Percentiles rank a stretch among this genome's conserved stretches.
Evolutionary conservation across 2,797 vertebrate species (phyloP).

Genomic region (Galagoides demidoff): DNA sequence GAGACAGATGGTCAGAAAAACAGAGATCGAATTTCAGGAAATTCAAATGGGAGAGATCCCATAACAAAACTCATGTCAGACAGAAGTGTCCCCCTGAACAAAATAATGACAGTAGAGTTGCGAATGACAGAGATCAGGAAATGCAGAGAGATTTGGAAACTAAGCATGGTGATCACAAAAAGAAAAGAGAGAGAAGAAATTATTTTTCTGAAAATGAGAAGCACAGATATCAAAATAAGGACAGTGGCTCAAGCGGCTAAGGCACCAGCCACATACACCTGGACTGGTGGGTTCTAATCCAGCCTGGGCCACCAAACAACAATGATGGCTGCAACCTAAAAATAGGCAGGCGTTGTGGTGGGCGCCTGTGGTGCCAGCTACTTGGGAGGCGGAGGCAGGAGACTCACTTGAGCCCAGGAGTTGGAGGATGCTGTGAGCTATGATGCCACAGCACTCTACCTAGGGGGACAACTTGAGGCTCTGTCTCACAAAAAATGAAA

Average conservation of each 20-base stretch:
- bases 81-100: conserved; percentile 79
- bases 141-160: conserved; percentile 78
- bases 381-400: too few species aligned
- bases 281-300: too few species aligned
- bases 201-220: conserved; percentile 86
- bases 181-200: conserved; percentile 83
- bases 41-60: conserved; percentile 80
- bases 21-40: conserved; percentile 79
- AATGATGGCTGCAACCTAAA: too few species aligned
- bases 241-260: conserved; percentile 65
- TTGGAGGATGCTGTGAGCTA: too few species aligned
- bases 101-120: conserved; percentile 70
- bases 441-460: too few species aligned
- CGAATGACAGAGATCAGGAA: conserved; percentile 83
- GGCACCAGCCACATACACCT: too few species aligned
- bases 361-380: too few species aligned
- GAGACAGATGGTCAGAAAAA: conserved; percentile 82
- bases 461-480: too few species aligned
- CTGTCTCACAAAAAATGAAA: too few species aligned
- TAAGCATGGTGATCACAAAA: conserved; percentile 83
- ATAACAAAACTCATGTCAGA: conserved; percentile 74
- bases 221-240: conserved; percentile 82
- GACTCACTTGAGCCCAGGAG: too few species aligned
- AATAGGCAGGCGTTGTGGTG: too few species aligned
- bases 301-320: too few species aligned